A percentile compares a stretch with the other conserved stretches of the same genome.
Conservation (phyloP, 2,113 vertebrate genomes). For the Bothrops jararaca region DNA sequence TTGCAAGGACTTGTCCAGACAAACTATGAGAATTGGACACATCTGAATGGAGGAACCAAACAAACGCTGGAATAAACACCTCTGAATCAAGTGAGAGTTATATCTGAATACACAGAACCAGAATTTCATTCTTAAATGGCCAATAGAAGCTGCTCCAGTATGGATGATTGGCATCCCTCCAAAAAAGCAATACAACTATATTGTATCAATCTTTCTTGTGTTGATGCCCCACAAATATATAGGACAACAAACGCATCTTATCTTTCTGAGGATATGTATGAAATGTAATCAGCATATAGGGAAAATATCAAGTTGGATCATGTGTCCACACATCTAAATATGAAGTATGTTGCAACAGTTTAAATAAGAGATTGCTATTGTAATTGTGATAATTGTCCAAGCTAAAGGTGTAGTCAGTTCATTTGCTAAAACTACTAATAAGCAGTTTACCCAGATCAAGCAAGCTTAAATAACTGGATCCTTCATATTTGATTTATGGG, state of each 20-base stretch:
- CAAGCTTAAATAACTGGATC: background rate
- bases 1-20: background rate
- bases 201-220: background rate
- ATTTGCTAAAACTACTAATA: background rate
- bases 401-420: background rate
- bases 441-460: background rate
- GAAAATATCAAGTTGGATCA: background rate
- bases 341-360: background rate
- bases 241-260: background rate
- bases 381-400: background rate
- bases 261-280: background rate
- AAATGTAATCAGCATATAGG: background rate
- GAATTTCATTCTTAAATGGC: background rate
- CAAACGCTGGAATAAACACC: background rate
- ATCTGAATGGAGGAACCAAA: background rate
- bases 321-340: background rate
- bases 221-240: background rate
- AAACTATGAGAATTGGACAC: background rate
- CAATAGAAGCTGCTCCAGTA: background rate
- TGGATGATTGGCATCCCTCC: background rate
- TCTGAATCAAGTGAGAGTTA: background rate
- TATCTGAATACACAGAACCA: background rate
- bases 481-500: background rate
- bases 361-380: background rate
- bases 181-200: background rate